These are phyloP conservation scores for Gnathonemus echidnorhynchus DNA, from an alignment of 2,113 vertebrate genomes.

Conservation along the genomic window DNA sequence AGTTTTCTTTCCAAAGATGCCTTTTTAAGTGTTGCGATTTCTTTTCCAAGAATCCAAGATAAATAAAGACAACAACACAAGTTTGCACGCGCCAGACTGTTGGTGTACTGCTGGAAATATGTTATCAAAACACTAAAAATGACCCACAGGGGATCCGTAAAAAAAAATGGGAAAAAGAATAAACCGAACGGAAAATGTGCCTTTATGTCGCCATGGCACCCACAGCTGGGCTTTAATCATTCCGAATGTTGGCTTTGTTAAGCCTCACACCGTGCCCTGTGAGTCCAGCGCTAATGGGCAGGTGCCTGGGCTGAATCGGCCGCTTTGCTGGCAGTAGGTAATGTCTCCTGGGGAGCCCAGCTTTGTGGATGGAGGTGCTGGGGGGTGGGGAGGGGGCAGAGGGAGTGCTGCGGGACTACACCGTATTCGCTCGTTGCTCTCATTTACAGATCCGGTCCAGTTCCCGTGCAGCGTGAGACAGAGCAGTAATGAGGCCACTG, in stretches of 20 bases:
- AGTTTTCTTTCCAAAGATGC: neutral
- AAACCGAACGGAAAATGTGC: neutral
- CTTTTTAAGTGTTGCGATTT: neutral
- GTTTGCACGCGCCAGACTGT: neutral
- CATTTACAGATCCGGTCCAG: neutral
- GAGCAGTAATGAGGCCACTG: conserved; percentile 21
- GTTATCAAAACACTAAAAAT: neutral
- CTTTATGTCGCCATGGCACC: neutral
- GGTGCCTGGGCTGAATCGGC: conserved; percentile 11
- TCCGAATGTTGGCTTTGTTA: conserved; percentile 1
- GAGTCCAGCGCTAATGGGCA: conserved; percentile 15
- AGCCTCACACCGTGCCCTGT: neutral
- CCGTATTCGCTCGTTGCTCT: conserved; percentile 1
- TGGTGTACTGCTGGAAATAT: neutral
- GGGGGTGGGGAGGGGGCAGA: neutral
- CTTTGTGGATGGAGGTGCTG: neutral
- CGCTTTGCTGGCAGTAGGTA: conserved; percentile 6
- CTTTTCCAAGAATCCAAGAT: neutral
- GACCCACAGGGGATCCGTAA: neutral
- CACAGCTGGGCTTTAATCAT: conserved; percentile 6
- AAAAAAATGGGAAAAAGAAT: neutral
- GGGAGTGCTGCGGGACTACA: neutral
- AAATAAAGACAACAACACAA: neutral
- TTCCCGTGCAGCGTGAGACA: neutral
- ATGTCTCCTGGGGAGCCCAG: neutral